Base-by-base conservation (phyloP, 1,140 invertebrate genomes). In the Saccostrea echinata region DNA sequence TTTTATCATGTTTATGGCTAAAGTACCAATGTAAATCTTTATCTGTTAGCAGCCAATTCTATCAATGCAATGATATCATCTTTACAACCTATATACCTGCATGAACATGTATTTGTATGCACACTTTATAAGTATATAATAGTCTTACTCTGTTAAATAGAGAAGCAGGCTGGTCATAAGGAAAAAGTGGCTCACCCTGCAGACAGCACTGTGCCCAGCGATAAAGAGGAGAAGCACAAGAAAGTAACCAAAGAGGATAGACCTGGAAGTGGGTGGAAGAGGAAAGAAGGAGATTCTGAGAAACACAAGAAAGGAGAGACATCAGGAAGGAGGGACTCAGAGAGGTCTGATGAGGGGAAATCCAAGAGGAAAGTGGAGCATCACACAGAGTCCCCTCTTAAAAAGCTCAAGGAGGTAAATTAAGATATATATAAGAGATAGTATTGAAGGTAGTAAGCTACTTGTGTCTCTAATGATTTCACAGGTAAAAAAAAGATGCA, bases 301-400 rank as follows among this genome's bases (percentile, higher is more conserved):
- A 84, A 85, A 64, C 86, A 87, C 53, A 86, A 83, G n/a, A 86
- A 87, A 3, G 52, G 85, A 61, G 81, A 89, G 89, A 84, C 84
- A 85, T 13, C 71, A 86, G 61, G 84, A 30, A 18, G 86, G 84
- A 80, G 84, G 87, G 4, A 51, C 86, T 9, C 53, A 24, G 27
- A 84, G 83, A 64, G 83, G 30, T 81, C 80, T 2, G 43, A 87
- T 30, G 55, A 21, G 51, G 82, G 52, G 96, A 97, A 86, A 97
- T 98, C 92, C 98, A 76, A 76, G 68, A 76, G 68, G 68, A 76
- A 76, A 12, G 11, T 4, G 27, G 68, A 76, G 68, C 68, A 76
- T 76, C 68, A 76, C 68, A 16, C 68, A 30, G 68, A 76, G 11
- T 30, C 68, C 13, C 68, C 68, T 3, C 68, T 30, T 27, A 76